phyloP scores from a whole-genome alignment of 2,888 invertebrate species.

The Stenolophus ochropezus region DNA sequence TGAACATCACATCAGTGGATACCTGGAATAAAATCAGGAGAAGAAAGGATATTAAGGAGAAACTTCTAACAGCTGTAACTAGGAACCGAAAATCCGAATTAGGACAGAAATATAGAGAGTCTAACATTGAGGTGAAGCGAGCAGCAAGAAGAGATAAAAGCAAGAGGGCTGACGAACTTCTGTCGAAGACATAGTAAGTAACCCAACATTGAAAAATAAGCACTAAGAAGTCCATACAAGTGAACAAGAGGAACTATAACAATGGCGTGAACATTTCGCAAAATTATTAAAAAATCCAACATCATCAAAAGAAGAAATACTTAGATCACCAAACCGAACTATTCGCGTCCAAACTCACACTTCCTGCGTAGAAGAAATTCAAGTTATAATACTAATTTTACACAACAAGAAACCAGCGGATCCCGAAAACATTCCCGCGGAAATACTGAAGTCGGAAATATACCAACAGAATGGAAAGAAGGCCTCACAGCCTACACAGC shows the following conservation, averaged over 20 bases:
- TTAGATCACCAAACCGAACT: background rate
- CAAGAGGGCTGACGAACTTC: background rate
- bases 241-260: background rate
- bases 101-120: background rate
- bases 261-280: background rate
- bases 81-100: too few relatives aligned
- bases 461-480: background rate
- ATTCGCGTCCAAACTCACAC: background rate
- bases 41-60: too few relatives aligned
- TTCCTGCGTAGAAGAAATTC: background rate
- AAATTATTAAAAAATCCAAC: background rate
- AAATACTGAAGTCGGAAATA: background rate
- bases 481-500: background rate
- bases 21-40: too few relatives aligned
- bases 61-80: too few relatives aligned
- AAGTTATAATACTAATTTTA: background rate
- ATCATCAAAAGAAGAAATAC: background rate
- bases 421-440: background rate
- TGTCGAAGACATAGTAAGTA: background rate
- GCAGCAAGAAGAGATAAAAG: too few relatives aligned
- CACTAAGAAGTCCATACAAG: background rate
- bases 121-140: background rate
- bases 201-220: background rate
- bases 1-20: too few relatives aligned
- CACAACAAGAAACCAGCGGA: background rate